These are phyloP conservation scores for Goniozus legneri DNA, from an alignment of 1,140 invertebrate genomes.

Conservation along the genomic window DNA sequence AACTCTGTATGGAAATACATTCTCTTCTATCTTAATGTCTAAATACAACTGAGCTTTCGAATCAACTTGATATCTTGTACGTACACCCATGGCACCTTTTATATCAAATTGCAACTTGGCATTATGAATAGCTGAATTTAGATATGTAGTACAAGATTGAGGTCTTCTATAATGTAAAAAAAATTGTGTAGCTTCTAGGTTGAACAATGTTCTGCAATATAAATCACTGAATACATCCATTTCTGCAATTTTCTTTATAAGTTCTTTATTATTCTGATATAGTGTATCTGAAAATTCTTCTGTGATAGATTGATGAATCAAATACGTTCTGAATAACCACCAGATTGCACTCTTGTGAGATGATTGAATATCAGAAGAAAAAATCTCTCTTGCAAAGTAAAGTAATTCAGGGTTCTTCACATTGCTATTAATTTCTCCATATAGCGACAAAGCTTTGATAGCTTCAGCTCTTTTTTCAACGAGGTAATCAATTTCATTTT, in stretches of 20 bases:
- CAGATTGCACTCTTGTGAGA: slow-evolving; percentile 57
- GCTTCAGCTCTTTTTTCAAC: slow-evolving; percentile 61
- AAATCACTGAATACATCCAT: slow-evolving; percentile 42
- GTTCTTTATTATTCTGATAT: slow-evolving; percentile 59
- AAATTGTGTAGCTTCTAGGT: slow-evolving; percentile 72
- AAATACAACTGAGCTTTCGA: slow-evolving; percentile 78
- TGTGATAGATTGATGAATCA: slow-evolving; percentile 71
- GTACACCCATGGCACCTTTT: slow-evolving; percentile 72
- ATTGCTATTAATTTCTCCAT: slow-evolving; percentile 57
- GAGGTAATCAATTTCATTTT: slow-evolving; percentile 49
- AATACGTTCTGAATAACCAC: slow-evolving; percentile 72
- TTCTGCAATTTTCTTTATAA: slow-evolving; percentile 54
- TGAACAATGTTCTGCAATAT: slow-evolving; percentile 62
- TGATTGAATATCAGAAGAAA: slow-evolving; percentile 49
- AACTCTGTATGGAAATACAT: slow-evolving; percentile 34
- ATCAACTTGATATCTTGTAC: slow-evolving; percentile 84
- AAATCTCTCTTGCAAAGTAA: slow-evolving; percentile 64
- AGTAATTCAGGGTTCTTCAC: slow-evolving; percentile 63
- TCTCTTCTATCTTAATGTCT: slow-evolving; percentile 56
- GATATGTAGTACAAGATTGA: slow-evolving; percentile 63
- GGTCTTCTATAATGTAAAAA: slow-evolving; percentile 73
- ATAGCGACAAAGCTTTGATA: slow-evolving; percentile 25
- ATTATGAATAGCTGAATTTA: slow-evolving; percentile 61
- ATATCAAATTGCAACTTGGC: slow-evolving; percentile 67
- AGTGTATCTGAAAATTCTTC: slow-evolving; percentile 69